These are phyloP conservation scores for Murina feae DNA, from an alignment of 2,113 vertebrate genomes.

Conservation along the genomic window DNA sequence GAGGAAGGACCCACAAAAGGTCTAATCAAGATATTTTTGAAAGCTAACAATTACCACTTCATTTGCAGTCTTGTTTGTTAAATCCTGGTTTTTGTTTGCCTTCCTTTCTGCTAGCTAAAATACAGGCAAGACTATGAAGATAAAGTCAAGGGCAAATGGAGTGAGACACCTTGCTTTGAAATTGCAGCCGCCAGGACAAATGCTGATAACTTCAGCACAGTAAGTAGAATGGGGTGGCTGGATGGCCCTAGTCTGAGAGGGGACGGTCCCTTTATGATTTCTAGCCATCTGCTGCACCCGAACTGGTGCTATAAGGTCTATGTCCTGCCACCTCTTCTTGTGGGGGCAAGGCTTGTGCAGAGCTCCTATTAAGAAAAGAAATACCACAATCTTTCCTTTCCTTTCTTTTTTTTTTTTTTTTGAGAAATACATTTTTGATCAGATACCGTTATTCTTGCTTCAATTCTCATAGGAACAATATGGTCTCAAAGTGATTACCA, in stretches of 20 bases:
- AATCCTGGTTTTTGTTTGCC: background rate
- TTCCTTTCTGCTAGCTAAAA: constrained; percentile 81
- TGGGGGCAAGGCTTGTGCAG: background rate
- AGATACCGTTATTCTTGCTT: background rate
- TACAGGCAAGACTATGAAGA: constrained; percentile 95
- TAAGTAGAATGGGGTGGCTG: constrained; percentile 75
- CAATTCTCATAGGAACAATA: background rate
- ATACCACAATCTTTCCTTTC: background rate
- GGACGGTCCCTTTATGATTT: background rate
- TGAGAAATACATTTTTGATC: background rate
- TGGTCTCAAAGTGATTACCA: background rate
- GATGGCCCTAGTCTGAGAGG: background rate
- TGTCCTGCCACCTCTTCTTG: background rate
- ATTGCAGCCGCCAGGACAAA: constrained; percentile 91
- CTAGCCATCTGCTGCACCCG: background rate
- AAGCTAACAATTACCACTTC: background rate
- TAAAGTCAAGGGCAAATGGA: constrained; percentile 96
- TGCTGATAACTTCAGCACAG: constrained; percentile 90
- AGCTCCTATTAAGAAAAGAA: background rate
- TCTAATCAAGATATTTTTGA: background rate
- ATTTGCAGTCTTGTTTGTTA: background rate
- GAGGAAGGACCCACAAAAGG: background rate
- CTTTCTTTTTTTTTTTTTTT: background rate
- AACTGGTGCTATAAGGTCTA: background rate
- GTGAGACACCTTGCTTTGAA: constrained; percentile 96